Conservation (phyloP, 1,140 invertebrate species). For the Copidosoma floridanum region DNA sequence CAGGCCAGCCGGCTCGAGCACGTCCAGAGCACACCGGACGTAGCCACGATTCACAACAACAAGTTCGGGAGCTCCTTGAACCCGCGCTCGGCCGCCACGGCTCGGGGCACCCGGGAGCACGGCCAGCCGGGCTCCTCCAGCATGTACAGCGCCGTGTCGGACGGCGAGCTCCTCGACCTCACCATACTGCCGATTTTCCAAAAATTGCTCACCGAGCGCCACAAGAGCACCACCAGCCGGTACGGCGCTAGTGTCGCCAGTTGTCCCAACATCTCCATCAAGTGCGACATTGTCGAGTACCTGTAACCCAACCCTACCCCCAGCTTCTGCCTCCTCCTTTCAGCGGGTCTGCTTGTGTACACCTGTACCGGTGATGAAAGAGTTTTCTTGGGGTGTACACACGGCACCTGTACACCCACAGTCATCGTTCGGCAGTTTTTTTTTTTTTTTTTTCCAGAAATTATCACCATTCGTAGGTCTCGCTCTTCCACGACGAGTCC, state of each 20-base stretch:
- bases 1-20: slow-evolving; percentile 57
- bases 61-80: slow-evolving; percentile 48
- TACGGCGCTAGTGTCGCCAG: slow-evolving; percentile 78
- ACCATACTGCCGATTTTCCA: slow-evolving; percentile 89
- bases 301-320: slow-evolving; percentile 60
- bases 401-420: neutral
- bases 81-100: slow-evolving; percentile 32
- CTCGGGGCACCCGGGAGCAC: too few species aligned
- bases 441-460: too few species aligned
- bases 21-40: slow-evolving; percentile 65
- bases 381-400: too few species aligned
- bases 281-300: slow-evolving; percentile 94
- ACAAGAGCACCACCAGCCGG: slow-evolving; percentile 63
- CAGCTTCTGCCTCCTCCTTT: slow-evolving; percentile 6
- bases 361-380: neutral
- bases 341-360: slow-evolving; percentile 5
- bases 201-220: slow-evolving; percentile 80
- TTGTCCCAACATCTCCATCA: slow-evolving; percentile 91
- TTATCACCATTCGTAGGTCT: too few species aligned
- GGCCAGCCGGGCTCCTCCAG: slow-evolving; percentile 36
- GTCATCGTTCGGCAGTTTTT: too few species aligned
- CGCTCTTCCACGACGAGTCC: too few species aligned
- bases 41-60: slow-evolving; percentile 54
- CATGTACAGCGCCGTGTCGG: slow-evolving; percentile 78
- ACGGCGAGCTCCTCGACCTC: slow-evolving; percentile 77